phyloP scores from a whole-genome alignment of 1,140 invertebrate species.

The Drosophila ficusphila region DNA sequence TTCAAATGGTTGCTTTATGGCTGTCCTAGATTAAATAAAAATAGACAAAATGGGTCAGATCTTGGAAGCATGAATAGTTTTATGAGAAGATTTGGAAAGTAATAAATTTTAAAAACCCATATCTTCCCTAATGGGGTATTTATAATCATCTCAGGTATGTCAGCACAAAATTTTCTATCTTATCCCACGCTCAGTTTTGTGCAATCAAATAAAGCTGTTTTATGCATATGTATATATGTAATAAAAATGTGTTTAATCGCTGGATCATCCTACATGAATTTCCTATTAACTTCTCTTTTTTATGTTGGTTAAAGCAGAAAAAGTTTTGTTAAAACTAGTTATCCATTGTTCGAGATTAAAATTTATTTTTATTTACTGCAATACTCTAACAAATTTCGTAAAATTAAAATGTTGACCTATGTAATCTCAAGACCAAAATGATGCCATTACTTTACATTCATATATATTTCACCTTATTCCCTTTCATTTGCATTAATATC shows the following conservation, averaged over 20 bases:
- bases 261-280: not conserved
- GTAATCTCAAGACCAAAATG: not conserved
- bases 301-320: too few relatives aligned
- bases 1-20: not conserved
- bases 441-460: not conserved
- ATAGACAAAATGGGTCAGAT: conserved; percentile 19
- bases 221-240: not conserved
- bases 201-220: conserved; percentile 15
- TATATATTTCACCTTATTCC: not conserved
- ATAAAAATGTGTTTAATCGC: not conserved
- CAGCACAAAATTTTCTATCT: conserved; percentile 6
- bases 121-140: not conserved
- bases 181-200: conserved; percentile 12
- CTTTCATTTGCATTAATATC: conserved; percentile 2
- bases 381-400: too few relatives aligned
- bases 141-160: not conserved
- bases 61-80: not conserved
- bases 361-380: too few relatives aligned
- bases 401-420: not conserved
- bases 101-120: not conserved
- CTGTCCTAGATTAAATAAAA: not conserved
- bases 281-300: too few relatives aligned
- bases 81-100: not conserved
- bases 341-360: too few relatives aligned
- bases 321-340: too few relatives aligned